Base-by-base conservation (phyloP, 2,797 vertebrate species). In the Rallus crepitans region DNA sequence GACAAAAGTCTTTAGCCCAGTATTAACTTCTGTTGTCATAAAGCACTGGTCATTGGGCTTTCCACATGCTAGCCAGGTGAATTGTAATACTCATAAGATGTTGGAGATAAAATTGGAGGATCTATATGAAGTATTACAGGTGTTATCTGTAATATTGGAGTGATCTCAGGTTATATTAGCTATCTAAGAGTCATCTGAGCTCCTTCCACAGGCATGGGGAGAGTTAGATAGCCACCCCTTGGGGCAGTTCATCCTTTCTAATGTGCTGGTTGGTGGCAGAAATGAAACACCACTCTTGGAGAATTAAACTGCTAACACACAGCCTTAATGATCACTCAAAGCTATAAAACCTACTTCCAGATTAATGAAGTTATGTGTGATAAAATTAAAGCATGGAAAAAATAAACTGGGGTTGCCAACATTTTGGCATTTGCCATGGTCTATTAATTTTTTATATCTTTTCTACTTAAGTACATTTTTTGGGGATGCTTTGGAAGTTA, bases 391-490 rank as follows among this genome's bases (percentile, higher is more conserved):
- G 8, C 37, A 50, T 33, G 28, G n/a, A 56, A 52, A 64, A 93
- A 55, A 80, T 17, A 71, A 42, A 28, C 1, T 13, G 2, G 2
- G 2, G 7, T 19, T 61, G 3, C 6, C 3, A 45, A 14, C 9
- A 69, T 52, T 19, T 77, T 84, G 40, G 20, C 35, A 59, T 66
- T 88, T 87, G 1, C 11, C 12, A 45, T 17, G 6, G 20, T 19
- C 83, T 78, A 28, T 65, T 64, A 57, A 0, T 2, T 37, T 39
- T 90, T 82, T 16, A 0, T 25, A 28, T 65, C 23, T 82, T 37
- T 77, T 80, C 27, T 76, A 3, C 6, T 76, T 84, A 2, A 0
- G 31, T 35, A 13, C 0, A 15, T 2, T 33, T 82, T 79, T 71
- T 8, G 11, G 5, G 8, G 8, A 23, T 55, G 8, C 0, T 7